Evolutionary conservation across 2,797 vertebrate genomes (phyloP), one percentile per base, ranked within the genome.

Genomic region (Ceyx erithaca): DNA sequence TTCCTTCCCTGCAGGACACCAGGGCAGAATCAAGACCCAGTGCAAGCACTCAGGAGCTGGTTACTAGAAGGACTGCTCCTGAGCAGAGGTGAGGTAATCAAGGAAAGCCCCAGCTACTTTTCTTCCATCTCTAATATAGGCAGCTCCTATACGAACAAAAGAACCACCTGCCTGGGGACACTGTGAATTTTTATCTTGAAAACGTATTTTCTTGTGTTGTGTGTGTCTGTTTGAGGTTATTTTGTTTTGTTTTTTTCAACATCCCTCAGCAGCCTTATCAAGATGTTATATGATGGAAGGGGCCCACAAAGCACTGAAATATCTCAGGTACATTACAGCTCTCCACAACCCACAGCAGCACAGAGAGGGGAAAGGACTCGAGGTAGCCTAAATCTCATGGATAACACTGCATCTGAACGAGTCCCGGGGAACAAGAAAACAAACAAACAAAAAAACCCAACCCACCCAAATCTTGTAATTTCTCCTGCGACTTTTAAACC

Each of bases 1-100:
- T 41, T 97, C 98, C 16, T 96, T 95, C 63, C 96, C 98, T 98
- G 83, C 59, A 97, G 97, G 67, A 95, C n/a, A 96, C 63, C 64
- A 90, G 43, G 59, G 59, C 49, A 85, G 25, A 69, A 73, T 97
- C 28, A 96, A 61, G 70, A 61, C 14, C 3, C 1, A 2, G 0
- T 5, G 21, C 57, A 78, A 28, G 59, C 10, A 6, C 9, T 21
- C 16, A 6, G 19, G 30, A 28, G 7, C 1, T 40, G n/a, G 1
- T 52, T n/a, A 49, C 51, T 8, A 21, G 33, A 57, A 57, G 26
- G 35, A 10, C 31, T 30, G 7, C 2, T 35, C 30, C 40, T n/a
- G 7, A 78, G 14, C 17, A 26, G 13, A 37, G 9, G 4, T 12
- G 9, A 4, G 3, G 8, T 10, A 26, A 62, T 13, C 1, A 2